Evolutionary conservation across 2,113 vertebrate genomes (phyloP), one percentile per base, ranked within the genome.

Genomic region (Apistogramma diplotaenia): DNA sequence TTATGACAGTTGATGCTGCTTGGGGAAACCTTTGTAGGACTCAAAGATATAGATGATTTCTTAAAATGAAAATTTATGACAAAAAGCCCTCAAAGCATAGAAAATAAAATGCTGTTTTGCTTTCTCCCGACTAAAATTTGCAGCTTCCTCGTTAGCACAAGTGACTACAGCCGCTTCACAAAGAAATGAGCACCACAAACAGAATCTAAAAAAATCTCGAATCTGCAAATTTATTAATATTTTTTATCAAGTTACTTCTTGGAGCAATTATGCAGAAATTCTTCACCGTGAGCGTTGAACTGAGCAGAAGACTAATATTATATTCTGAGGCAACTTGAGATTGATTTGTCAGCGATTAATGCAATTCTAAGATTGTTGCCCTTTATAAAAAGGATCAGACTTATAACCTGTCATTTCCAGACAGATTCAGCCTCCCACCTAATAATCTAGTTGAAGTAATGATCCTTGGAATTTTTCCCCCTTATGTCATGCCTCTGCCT

Each of bases 321-420:
- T 8, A 8, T 77, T 78, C 49, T 57, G 29, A 67, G 35, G 61
- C 56, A 61, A 85, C 84, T 51, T 27, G 12, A 13, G 61, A 90
- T 81, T 61, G 65, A 89, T 72, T 80, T 75, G 37, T 83, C 51
- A 59, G 59, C 58, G 77, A 84, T 85, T 59, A 65, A 85, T 87
- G 55, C 85, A 79, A 90, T 90, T 80, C 79, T 6, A 54, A 84
- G 8, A 85, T 75, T 71, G 70, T 60, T 78, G 60, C 76, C 61
- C 86, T 31, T 23, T 33, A 59, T 78, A 70, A 76, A 76, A 79
- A 57, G 79, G 85, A 75, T 88, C 71, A 77, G 25, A 77, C 77
- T 70, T 37, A 35, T 51, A 76, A 85, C 81, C 81, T 86, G 76
- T 78, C 75, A 92, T 89, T 87, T 92, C 57, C 76, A 71, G 74